Evolutionary conservation across 2,797 vertebrate genomes (phyloP).

Genomic region (Fistularia commersonii): DNA sequence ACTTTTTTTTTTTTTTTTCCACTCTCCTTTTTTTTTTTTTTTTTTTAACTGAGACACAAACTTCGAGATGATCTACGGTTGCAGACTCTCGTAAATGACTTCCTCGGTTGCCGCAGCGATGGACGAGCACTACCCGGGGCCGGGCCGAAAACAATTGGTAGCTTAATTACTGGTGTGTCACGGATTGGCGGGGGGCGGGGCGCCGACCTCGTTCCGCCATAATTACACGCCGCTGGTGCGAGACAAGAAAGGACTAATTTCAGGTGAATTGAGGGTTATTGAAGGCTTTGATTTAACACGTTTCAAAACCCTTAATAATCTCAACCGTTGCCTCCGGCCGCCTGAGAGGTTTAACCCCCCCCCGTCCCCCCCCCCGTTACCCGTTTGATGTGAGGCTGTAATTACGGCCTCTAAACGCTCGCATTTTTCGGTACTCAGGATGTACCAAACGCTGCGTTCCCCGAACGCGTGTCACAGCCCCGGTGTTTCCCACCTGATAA

Average conservation of each 20-base stretch:
- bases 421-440: background rate
- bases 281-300: constrained; percentile 26
- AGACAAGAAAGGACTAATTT: constrained; percentile 38
- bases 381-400: no score
- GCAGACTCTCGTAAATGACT: constrained; percentile 27
- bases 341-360: no score
- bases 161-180: constrained; percentile 55
- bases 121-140: constrained; percentile 9
- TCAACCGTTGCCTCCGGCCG: background rate
- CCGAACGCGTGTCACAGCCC: constrained; percentile 26
- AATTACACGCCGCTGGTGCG: constrained; percentile 49
- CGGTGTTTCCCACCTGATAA: constrained; percentile 62
- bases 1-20: constrained; percentile 42
- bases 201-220: constrained; percentile 27
- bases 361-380: no score
- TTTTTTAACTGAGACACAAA: constrained; percentile 40
- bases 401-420: no score
- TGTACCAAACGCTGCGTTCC: constrained; percentile 35
- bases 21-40: constrained; percentile 37
- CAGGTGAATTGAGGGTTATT: constrained; percentile 26
- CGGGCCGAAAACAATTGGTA: constrained; percentile 24
- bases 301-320: constrained; percentile 27
- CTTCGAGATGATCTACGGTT: constrained; percentile 37
- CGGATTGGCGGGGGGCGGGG: constrained; percentile 20
- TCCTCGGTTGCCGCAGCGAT: constrained; percentile 34